Conservation (phyloP, 2,888 invertebrate genomes). For the Dromius quadrimaculatus region DNA sequence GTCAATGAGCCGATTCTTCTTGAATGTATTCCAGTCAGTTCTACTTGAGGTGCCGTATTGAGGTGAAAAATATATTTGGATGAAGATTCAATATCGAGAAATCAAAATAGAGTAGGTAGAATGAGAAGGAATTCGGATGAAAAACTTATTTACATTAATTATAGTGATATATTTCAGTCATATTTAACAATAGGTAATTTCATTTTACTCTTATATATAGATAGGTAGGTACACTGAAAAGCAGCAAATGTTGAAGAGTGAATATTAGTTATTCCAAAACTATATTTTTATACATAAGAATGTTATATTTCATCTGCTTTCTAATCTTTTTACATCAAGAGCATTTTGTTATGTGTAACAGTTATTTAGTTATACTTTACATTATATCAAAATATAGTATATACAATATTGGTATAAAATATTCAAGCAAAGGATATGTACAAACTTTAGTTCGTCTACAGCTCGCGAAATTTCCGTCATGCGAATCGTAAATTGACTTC, state of each 20-base stretch:
- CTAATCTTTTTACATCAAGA: slow-evolving; percentile 12
- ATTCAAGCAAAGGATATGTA: slow-evolving; percentile 65
- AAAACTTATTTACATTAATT: slow-evolving; percentile 27
- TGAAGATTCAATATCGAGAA: too few relatives aligned
- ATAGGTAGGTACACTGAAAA: slow-evolving; percentile 41
- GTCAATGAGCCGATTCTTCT: too few relatives aligned
- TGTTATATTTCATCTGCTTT: slow-evolving; percentile 28
- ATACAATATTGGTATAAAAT: slow-evolving; percentile 65
- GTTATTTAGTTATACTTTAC: slow-evolving; percentile 56
- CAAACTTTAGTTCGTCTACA: slow-evolving; percentile 57
- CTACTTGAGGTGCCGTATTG: too few relatives aligned
- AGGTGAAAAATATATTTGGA: too few relatives aligned
- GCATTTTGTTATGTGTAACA: slow-evolving; percentile 24
- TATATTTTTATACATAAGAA: slow-evolving; percentile 27
- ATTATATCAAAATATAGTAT: slow-evolving; percentile 66
- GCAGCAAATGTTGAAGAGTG: slow-evolving; percentile 36
- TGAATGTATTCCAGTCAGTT: too few relatives aligned
- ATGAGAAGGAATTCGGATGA: not conserved
- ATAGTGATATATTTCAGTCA: slow-evolving; percentile 49
- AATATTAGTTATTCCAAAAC: slow-evolving; percentile 15
- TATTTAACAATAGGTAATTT: slow-evolving; percentile 41
- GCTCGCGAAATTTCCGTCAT: slow-evolving; percentile 33
- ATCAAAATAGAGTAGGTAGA: slow-evolving; percentile 1
- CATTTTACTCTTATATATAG: slow-evolving; percentile 13
- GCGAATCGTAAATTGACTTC: slow-evolving; percentile 44